phyloP scores from a whole-genome alignment of 1,140 invertebrate species.

The Drosophila carrolli region DNA sequence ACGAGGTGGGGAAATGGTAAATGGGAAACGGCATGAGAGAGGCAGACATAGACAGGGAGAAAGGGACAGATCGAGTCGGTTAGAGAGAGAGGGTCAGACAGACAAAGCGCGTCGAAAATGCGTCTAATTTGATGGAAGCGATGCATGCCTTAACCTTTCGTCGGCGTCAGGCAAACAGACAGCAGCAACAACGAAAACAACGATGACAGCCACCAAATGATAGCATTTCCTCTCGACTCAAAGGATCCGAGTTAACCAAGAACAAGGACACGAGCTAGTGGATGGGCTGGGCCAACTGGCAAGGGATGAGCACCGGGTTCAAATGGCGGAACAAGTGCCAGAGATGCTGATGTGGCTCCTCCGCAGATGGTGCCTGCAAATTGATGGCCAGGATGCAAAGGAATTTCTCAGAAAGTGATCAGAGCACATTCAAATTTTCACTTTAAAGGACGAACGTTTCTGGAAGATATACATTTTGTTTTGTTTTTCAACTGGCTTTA shows the following conservation, averaged over 20 bases:
- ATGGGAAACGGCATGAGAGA: slow-evolving; percentile 1
- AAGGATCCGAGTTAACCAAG: slow-evolving; percentile 34
- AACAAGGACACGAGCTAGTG: slow-evolving; percentile 13
- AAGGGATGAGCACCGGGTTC: slow-evolving; percentile 29
- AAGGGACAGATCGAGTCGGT: slow-evolving; percentile 7
- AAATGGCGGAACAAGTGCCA: slow-evolving; percentile 54
- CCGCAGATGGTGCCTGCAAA: slow-evolving; percentile 7
- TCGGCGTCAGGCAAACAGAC: slow-evolving; percentile 46
- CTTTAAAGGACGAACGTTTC: neutral
- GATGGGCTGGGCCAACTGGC: neutral
- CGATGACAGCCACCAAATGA: slow-evolving; percentile 40
- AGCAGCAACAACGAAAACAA: slow-evolving; percentile 40
- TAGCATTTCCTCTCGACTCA: slow-evolving; percentile 52
- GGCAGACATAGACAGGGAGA: slow-evolving; percentile 3
- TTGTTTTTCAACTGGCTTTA: neutral
- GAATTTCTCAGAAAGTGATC: slow-evolving; percentile 24
- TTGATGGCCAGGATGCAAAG: slow-evolving; percentile 42
- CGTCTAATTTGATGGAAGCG: slow-evolving; percentile 68
- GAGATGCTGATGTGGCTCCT: slow-evolving; percentile 34
- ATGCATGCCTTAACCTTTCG: slow-evolving; percentile 47
- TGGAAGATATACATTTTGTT: neutral
- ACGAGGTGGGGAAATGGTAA: slow-evolving; percentile 14
- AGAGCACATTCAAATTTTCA: neutral
- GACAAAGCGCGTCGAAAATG: slow-evolving; percentile 61
- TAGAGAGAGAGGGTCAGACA: slow-evolving; percentile 20